Evolutionary conservation across 1,140 invertebrate species (phyloP).

Genomic region (Eriocheir sinensis): DNA sequence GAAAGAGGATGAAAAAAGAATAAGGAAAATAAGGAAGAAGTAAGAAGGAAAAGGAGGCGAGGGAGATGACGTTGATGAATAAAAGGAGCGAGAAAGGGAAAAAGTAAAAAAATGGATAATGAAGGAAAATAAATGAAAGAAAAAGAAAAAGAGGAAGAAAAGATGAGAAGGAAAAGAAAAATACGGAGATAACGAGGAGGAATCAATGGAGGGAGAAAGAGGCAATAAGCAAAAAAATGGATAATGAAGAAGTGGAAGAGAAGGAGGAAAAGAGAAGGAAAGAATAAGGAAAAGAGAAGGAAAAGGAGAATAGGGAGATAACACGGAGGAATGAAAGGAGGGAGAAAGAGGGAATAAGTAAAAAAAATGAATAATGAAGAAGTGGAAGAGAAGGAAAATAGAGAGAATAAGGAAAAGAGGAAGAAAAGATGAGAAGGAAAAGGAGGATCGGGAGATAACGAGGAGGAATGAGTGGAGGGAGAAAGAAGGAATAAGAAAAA

Average conservation of each 20-base stretch:
- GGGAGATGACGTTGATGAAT: not conserved
- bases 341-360: no score
- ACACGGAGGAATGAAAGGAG: not conserved
- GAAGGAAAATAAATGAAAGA: not conserved
- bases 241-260: not conserved
- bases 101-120: not conserved
- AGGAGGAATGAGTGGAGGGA: no score
- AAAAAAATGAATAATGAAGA: no score
- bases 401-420: not conserved
- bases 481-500: no score
- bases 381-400: no score
- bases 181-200: not conserved
- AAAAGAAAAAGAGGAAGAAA: not conserved
- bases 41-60: not conserved
- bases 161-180: slow-evolving; percentile 73
- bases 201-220: not conserved
- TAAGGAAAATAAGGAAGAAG: not conserved
- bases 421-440: not conserved
- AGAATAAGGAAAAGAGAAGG: not conserved
- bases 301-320: not conserved
- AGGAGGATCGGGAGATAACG: not conserved
- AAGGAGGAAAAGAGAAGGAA: not conserved
- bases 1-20: not conserved
- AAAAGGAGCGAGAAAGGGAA: no score
- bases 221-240: not conserved